phyloP scores from a whole-genome alignment of 2,888 invertebrate genomes.

The Hypsopygia costalis region DNA sequence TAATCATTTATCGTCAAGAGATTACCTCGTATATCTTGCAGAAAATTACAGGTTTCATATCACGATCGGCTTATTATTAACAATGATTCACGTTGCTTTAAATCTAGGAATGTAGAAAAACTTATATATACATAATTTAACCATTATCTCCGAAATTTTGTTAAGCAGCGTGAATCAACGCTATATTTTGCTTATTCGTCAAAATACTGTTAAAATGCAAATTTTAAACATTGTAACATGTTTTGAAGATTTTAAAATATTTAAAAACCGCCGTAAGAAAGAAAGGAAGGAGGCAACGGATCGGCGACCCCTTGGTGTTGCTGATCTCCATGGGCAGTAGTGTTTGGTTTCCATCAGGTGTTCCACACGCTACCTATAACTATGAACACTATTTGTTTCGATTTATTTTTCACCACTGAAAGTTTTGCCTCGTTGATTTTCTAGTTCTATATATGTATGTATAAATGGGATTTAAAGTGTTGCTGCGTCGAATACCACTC shows the following conservation, averaged over 20 bases:
- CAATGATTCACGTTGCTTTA: slow-evolving; percentile 46
- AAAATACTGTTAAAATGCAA: neutral
- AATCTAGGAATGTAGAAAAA: slow-evolving; percentile 6
- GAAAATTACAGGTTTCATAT: slow-evolving; percentile 61
- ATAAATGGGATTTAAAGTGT: slow-evolving; percentile 26
- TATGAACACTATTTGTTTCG: neutral
- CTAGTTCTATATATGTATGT: slow-evolving; percentile 15
- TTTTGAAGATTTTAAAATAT: no score
- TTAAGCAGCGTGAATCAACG: neutral
- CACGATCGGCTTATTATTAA: slow-evolving; percentile 50
- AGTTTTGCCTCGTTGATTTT: slow-evolving; percentile 7
- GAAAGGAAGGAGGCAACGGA: no score
- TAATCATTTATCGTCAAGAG: slow-evolving; percentile 55
- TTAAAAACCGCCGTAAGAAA: no score
- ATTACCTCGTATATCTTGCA: slow-evolving; percentile 63
- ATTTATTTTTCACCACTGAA: neutral
- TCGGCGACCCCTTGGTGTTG: no score
- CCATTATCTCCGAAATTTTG: neutral
- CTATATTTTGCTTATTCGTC: neutral
- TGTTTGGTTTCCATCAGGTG: no score
- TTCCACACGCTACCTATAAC: no score
- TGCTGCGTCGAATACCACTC: slow-evolving; percentile 46
- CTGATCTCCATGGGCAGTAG: no score
- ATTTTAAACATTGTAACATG: no score
- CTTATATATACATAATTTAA: neutral